Evolutionary conservation across 2,797 vertebrate genomes (phyloP).

Genomic region (Rhynchonycteris naso): DNA sequence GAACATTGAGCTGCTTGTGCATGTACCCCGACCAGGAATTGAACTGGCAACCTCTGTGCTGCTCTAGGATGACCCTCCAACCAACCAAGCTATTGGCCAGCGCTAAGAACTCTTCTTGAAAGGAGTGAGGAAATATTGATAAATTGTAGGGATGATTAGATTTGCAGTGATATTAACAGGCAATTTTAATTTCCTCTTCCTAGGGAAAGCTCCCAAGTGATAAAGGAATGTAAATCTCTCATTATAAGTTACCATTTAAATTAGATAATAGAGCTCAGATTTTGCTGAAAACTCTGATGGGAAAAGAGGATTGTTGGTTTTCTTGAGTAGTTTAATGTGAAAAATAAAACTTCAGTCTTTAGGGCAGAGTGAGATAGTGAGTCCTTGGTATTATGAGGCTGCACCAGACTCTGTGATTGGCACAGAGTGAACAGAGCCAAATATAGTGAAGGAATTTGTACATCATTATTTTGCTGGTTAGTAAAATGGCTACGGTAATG

Average conservation of each 20-base stretch:
- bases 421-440: background rate
- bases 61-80: too few species aligned
- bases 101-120: background rate
- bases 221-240: background rate
- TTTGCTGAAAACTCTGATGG: background rate
- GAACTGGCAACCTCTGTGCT: too few species aligned
- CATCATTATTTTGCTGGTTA: background rate
- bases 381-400: background rate
- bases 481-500: background rate
- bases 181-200: constrained; percentile 30
- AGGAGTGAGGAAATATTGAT: background rate
- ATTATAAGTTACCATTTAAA: background rate
- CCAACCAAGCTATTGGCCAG: too few species aligned
- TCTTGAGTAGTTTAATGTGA: background rate
- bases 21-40: too few species aligned
- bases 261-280: background rate
- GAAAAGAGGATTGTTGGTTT: constrained; percentile 26
- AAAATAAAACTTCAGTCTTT: background rate
- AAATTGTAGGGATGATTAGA: background rate
- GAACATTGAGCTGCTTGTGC: too few species aligned
- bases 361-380: background rate
- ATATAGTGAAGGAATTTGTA: background rate
- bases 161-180: background rate
- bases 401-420: too few species aligned
- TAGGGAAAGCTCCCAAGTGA: background rate